Conservation (phyloP, 2,113 vertebrate genomes). For the Hemichromis elongatus region DNA sequence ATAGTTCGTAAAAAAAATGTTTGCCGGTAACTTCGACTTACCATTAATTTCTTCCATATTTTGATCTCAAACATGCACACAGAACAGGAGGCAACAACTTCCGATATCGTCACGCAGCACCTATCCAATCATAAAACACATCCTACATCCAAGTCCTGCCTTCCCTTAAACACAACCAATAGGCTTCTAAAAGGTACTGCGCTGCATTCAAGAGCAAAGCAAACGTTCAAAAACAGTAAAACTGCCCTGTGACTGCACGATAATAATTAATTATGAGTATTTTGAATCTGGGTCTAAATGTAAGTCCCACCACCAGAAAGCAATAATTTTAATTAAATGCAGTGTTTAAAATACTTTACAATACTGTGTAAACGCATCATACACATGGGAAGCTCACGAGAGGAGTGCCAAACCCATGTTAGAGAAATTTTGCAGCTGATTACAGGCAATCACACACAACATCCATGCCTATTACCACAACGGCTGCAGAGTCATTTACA, state of each 20-base stretch:
- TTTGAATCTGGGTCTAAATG: background rate
- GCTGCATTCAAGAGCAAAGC: background rate
- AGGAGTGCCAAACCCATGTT: background rate
- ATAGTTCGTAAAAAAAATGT: background rate
- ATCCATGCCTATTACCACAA: background rate
- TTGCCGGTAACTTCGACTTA: background rate
- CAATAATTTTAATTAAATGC: background rate
- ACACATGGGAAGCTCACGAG: background rate
- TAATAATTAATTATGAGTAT: background rate
- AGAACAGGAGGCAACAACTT: background rate
- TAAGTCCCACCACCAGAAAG: background rate
- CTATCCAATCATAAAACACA: slow-evolving; percentile 3
- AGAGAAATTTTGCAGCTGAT: background rate
- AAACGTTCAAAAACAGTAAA: background rate
- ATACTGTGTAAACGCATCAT: background rate
- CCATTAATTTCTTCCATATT: slow-evolving; percentile 60
- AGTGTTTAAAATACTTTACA: background rate
- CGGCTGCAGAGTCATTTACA: no score
- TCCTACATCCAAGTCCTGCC: background rate
- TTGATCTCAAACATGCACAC: background rate
- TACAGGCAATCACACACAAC: background rate
- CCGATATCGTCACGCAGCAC: background rate
- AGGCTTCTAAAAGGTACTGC: background rate
- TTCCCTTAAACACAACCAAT: background rate
- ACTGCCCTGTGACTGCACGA: background rate